Percentiles rank a stretch among this genome's conserved stretches.
Evolutionary conservation across 1,140 invertebrate species (phyloP).

Genomic region (Orchesella cincta): DNA sequence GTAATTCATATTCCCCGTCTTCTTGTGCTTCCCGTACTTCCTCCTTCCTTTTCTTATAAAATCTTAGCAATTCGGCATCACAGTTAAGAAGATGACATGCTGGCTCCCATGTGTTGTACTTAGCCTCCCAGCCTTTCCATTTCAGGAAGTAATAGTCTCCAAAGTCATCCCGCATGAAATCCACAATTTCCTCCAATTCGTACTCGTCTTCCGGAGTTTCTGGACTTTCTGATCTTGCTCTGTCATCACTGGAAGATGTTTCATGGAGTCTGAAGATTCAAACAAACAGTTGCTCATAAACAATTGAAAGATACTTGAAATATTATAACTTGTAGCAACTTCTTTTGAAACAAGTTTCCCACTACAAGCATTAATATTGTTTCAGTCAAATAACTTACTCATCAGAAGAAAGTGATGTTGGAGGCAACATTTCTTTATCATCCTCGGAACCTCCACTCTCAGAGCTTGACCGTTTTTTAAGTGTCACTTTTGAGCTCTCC

Average conservation of each 20-base stretch:
- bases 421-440: not conserved
- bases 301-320: too few relatives aligned
- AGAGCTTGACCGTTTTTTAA: not conserved
- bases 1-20: constrained; percentile 50
- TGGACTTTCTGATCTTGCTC: not conserved
- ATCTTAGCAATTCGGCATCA: constrained; percentile 28
- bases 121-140: constrained; percentile 46
- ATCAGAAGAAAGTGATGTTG: not conserved
- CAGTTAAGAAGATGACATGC: constrained; percentile 40
- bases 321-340: too few relatives aligned
- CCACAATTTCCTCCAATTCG: constrained; percentile 53
- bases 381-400: not conserved
- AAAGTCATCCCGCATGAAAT: constrained; percentile 43
- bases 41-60: constrained; percentile 37
- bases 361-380: not conserved
- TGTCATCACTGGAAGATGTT: not conserved
- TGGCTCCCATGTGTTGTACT: constrained; percentile 48
- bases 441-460: not conserved
- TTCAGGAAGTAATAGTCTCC: constrained; percentile 44
- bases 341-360: not conserved
- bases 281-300: not conserved
- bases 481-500: not conserved
- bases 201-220: constrained; percentile 41
- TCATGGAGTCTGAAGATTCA: not conserved
- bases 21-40: constrained; percentile 46